Evolutionary conservation across 1,140 invertebrate genomes (phyloP).

Genomic region (Drosophila guanche): DNA sequence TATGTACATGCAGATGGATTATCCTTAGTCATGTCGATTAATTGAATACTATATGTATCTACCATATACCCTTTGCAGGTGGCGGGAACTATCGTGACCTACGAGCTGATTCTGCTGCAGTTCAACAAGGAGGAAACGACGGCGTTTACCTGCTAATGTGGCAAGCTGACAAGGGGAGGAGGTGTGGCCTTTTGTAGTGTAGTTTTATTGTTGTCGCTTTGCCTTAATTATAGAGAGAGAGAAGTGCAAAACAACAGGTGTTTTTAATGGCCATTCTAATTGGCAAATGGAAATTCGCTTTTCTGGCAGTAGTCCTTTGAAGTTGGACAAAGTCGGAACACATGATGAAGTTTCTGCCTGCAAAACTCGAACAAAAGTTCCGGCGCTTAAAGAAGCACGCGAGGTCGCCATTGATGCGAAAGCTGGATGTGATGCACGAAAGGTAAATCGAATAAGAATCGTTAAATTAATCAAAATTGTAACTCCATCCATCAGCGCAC

Average conservation of each 20-base stretch:
- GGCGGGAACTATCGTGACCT: conserved; percentile 88
- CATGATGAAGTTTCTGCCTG: conserved; percentile 59
- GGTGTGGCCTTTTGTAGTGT: conserved; percentile 21
- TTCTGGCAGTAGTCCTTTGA: conserved; percentile 34
- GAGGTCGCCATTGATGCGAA: conserved; percentile 46
- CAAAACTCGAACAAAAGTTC: conserved; percentile 40
- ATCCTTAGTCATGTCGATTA: conserved; percentile 2
- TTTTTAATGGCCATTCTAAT: conserved; percentile 51
- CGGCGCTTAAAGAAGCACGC: conserved; percentile 46
- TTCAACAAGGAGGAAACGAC: conserved; percentile 84
- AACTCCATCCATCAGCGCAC: conserved; percentile 20
- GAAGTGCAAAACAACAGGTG: conserved; percentile 76
- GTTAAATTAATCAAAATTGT: background rate
- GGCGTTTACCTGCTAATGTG: conserved; percentile 62
- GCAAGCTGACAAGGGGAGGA: conserved; percentile 18
- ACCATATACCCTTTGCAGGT: conserved; percentile 84
- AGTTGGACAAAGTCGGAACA: background rate
- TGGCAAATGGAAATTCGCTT: conserved; percentile 2
- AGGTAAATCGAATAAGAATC: conserved; percentile 30
- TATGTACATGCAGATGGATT: conserved; percentile 61
- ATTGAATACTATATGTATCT: conserved; percentile 54
- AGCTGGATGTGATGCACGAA: conserved; percentile 50
- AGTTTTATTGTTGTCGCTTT: conserved; percentile 32
- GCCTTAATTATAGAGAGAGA: conserved; percentile 75
- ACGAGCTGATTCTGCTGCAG: conserved; percentile 88